Base-by-base conservation (phyloP, 1,140 invertebrate species). In the Solen grandis region DNA sequence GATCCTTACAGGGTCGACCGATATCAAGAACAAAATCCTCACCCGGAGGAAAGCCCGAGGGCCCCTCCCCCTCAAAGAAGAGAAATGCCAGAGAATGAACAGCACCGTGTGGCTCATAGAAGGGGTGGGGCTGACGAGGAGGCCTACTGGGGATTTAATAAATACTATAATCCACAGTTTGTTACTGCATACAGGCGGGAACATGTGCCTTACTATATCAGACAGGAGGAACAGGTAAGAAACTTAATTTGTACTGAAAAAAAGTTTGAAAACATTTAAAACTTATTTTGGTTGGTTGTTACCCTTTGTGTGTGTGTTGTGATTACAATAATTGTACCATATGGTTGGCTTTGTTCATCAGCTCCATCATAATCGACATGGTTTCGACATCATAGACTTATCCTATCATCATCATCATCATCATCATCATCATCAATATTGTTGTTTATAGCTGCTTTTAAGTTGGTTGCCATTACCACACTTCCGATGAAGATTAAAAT, bases 101-200 rank as follows among this genome's bases (percentile, higher is more conserved):
- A 77, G 31, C 36, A 54, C 31, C 52, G 46, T 2, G 0, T 22
- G 4, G 33, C 62, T 8, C 63, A 68, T n/a, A 22, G 36, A 2
- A 22, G 4, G 1, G 50, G 54, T 5, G 50, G 35, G 2, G 13
- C 16, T 8, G 75, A 66, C 35, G 65, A 27, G 29, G 50, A 59
- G 31, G 14, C 36, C 22, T 78, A 78, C 65, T 78, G 75, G 75
- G 75, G 75, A n/a, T 59, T 78, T 31, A 78, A 78, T 50, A 78
- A 57, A 46, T 69, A 36, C 27, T 78, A 78, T 29, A 22, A 78
- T 36, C 75, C 63, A 4, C 63, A 78, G 25, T 78, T 27, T 50
- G 5, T 57, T 4, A 78, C 75, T 25, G 33, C 75, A 33, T 78
- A 78, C 29, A 55, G 75, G n/a, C 55, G 75, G 19, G 63, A 78